A percentile compares a stretch with the other conserved stretches of the same genome.
phyloP scores from a whole-genome alignment of 2,797 vertebrate species.

The Tamandua tetradactyla region DNA sequence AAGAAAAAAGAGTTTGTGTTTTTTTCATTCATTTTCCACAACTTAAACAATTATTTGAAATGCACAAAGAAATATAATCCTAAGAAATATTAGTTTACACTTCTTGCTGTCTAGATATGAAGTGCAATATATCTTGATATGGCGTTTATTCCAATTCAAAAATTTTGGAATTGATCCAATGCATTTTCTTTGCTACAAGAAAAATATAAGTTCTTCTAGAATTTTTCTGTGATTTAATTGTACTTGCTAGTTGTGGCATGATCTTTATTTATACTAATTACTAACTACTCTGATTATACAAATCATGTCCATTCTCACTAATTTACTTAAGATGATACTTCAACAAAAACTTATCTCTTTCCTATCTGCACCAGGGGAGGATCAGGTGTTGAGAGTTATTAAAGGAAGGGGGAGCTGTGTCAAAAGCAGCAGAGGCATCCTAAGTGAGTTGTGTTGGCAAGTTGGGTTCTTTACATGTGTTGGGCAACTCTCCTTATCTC shows the following conservation, averaged over 20 bases:
- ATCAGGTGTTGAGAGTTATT: not conserved
- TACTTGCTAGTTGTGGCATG: slow-evolving; percentile 50
- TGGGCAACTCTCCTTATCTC: not conserved
- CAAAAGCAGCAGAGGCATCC: not conserved
- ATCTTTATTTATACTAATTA: slow-evolving; percentile 71
- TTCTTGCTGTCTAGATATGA: not conserved
- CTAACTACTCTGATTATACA: slow-evolving; percentile 56
- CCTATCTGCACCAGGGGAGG: not conserved
- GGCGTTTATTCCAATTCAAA: not conserved
- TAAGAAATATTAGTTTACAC: not conserved
- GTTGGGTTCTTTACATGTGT: not conserved
- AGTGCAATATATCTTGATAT: not conserved
- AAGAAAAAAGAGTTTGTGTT: not conserved
- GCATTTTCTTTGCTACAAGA: not conserved
- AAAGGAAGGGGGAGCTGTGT: not conserved
- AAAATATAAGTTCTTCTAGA: not conserved
- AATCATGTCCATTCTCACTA: slow-evolving; percentile 34
- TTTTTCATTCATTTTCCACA: not conserved
- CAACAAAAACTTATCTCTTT: slow-evolving; percentile 15
- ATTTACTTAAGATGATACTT: slow-evolving; percentile 61
- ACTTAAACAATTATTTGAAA: slow-evolving; percentile 15
- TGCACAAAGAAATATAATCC: not conserved
- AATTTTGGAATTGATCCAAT: not conserved
- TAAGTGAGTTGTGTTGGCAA: not conserved
- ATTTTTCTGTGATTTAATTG: slow-evolving; percentile 46